Evolutionary conservation across 2,797 vertebrate genomes (phyloP).

Genomic region (Lithobates pipiens): DNA sequence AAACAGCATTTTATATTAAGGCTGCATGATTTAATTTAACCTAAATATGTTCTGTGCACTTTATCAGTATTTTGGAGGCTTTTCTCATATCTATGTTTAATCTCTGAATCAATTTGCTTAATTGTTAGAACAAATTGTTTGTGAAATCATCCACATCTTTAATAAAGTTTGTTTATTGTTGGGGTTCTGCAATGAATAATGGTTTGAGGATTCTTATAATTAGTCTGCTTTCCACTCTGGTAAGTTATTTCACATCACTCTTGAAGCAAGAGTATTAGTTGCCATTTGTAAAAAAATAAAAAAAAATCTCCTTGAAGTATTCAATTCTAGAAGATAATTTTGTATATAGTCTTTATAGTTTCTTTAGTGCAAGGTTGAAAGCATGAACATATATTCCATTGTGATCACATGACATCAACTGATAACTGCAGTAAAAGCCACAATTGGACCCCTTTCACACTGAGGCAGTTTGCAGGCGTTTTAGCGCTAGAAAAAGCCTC

Average conservation of each 20-base stretch:
- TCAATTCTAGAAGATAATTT: background rate
- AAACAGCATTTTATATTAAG: background rate
- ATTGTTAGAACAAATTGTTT: slow-evolving; percentile 18
- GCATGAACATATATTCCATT: no score
- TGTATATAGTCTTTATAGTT: no score
- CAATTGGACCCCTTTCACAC: no score
- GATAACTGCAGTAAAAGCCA: no score
- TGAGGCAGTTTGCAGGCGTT: no score
- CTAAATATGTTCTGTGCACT: background rate
- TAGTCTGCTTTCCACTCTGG: background rate
- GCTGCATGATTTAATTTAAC: background rate
- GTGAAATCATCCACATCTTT: background rate
- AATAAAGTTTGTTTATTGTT: slow-evolving; percentile 1
- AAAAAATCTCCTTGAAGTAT: background rate
- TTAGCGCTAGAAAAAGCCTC: no score
- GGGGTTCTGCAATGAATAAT: slow-evolving; percentile 1
- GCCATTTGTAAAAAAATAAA: background rate
- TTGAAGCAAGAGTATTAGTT: background rate
- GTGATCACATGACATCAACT: no score
- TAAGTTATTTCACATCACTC: slow-evolving; percentile 6
- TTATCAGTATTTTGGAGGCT: background rate
- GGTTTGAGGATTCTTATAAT: background rate
- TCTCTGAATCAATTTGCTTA: background rate
- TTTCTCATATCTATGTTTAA: slow-evolving; percentile 10
- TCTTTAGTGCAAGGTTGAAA: no score